Evolutionary conservation across 2,797 vertebrate genomes (phyloP), one percentile per base, ranked within the genome.

Genomic region (Thaleichthys pacificus): DNA sequence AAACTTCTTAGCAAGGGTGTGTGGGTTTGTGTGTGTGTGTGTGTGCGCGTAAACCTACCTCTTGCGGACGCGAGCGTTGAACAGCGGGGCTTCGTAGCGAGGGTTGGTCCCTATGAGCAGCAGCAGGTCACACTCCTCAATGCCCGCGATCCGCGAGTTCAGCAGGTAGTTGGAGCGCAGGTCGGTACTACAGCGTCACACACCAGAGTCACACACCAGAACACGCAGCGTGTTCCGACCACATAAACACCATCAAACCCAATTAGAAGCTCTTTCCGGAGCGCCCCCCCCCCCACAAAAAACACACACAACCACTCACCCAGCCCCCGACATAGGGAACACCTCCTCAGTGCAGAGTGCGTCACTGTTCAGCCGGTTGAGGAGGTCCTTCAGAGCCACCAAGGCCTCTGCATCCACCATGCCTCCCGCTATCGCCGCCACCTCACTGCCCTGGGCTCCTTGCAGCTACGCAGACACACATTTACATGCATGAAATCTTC

Each of bases 141-240:
- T 94, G 75, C 98, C 97, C 0, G 92, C 78, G 72, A 99, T 99
- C 83, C 94, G 94, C 32, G 94, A 92, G 88, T 99, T 99, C 85
- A 99, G 89, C 82, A 99, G 91, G 90, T 99, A 99, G 91, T 95
- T 99, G 32, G 98, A 99, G 74, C 98, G 95, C 70, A 99, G 88
- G 89, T 99, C 98, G 61, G 95, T 93, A 75, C 97, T 99, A 1
- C 77, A 38, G 35, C 35, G 35, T 8, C 35, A 47, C 11, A 14
- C 9, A 47, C 42, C 42, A 47, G 42, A 47, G 42, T 47, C 42
- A 14, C 42, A 14, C 14, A 64, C 61, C 28, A 62, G 14, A 14
- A 30, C 26, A 30, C 9, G 14, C 7, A 9, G 14, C 26, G n/a
- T 22, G 19, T 58, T 22, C n/a, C 57, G 4, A 24, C 42, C 24